Conservation (phyloP, 2,797 vertebrate species). For the Halcyon smyrnensis region DNA sequence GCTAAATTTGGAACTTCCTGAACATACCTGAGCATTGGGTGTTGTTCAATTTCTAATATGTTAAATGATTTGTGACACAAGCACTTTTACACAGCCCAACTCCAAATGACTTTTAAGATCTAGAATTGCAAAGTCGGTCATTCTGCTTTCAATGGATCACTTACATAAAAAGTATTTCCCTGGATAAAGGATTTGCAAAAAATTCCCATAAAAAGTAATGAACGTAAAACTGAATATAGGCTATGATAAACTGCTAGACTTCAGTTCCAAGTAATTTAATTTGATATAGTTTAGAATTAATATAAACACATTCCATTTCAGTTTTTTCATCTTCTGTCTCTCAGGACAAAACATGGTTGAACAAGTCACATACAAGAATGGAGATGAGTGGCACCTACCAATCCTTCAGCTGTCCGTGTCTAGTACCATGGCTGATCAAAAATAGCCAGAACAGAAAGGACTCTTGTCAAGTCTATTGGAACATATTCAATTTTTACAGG, state of each 20-base stretch:
- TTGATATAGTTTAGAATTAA: constrained; percentile 20
- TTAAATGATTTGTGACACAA: neutral
- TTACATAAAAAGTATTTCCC: neutral
- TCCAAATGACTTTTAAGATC: neutral
- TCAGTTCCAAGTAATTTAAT: constrained; percentile 47
- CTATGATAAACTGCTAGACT: neutral
- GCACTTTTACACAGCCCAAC: neutral
- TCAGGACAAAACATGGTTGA: neutral
- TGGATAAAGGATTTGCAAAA: neutral
- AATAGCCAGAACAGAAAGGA: constrained; percentile 11
- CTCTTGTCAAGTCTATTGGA: constrained; percentile 21
- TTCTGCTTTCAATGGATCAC: neutral
- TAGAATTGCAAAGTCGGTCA: neutral
- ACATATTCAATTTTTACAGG: constrained; percentile 36
- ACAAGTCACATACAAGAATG: neutral
- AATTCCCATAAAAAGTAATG: neutral
- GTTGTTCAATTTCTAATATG: neutral
- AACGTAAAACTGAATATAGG: constrained; percentile 5
- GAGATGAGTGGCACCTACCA: constrained; percentile 20
- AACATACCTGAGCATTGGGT: neutral
- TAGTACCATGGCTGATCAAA: constrained; percentile 32
- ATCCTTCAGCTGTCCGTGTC: constrained; percentile 32
- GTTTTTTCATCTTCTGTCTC: neutral
- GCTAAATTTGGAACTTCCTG: neutral
- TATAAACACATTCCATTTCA: constrained; percentile 25